phyloP scores from a whole-genome alignment of 2,888 invertebrate species.

The Neoaliturus tenellus region DNA sequence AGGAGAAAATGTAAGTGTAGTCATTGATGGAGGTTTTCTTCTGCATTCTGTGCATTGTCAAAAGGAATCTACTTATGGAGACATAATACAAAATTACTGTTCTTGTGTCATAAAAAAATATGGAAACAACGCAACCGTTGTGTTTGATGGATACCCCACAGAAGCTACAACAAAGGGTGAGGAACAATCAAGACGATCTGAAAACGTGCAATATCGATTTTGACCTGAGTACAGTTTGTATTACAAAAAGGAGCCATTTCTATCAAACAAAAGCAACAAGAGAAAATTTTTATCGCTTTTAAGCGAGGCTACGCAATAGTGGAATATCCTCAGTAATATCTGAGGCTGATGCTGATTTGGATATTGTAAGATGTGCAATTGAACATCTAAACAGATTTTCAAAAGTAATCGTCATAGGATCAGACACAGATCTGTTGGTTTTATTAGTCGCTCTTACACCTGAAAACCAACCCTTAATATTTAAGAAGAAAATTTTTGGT shows the following conservation, averaged over 20 bases:
- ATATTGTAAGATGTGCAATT: neutral
- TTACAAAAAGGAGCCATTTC: slow-evolving; percentile 20
- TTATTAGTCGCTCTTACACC: neutral
- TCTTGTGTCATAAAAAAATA: neutral
- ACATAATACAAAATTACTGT: neutral
- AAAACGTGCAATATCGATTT: neutral
- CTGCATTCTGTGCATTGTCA: neutral
- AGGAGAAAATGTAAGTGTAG: neutral
- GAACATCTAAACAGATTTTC: no score
- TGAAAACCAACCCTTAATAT: neutral
- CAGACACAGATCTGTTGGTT: slow-evolving; percentile 14
- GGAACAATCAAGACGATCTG: neutral
- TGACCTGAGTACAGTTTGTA: neutral
- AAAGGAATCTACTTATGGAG: slow-evolving; percentile 15
- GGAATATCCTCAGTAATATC: neutral
- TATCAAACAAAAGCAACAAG: slow-evolving; percentile 1
- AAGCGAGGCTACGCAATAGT: neutral
- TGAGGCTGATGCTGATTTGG: neutral
- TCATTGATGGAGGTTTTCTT: slow-evolving; percentile 23
- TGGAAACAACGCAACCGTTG: neutral
- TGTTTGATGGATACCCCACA: slow-evolving; percentile 19
- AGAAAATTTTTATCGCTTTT: neutral
- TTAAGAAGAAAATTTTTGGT: neutral
- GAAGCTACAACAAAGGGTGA: neutral
- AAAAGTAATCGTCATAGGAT: neutral